phyloP scores from a whole-genome alignment of 2,113 vertebrate genomes.

The Jacana jacana region DNA sequence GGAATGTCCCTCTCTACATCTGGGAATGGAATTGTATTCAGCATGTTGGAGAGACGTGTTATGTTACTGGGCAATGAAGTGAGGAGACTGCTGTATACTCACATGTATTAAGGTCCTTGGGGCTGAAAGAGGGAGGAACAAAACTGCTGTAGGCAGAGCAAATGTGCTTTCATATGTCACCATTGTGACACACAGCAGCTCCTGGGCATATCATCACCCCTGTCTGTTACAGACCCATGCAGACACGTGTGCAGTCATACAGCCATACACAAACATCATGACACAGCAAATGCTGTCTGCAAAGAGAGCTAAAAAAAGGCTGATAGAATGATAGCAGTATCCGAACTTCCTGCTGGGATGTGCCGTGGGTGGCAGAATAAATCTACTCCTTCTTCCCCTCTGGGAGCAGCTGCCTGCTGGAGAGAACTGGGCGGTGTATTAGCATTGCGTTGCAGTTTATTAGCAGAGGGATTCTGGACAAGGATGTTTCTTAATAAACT shows the following conservation, averaged over 20 bases:
- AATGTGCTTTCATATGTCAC: not conserved
- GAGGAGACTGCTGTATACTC: not conserved
- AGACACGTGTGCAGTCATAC: not conserved
- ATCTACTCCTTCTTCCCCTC: not conserved
- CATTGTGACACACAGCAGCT: not conserved
- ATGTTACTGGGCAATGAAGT: not conserved
- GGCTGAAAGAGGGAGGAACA: not conserved
- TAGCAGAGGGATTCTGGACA: constrained; percentile 6
- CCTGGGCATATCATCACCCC: not conserved
- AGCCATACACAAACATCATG: not conserved
- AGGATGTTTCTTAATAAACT: not conserved
- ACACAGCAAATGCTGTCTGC: not conserved
- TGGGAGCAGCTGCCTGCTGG: constrained; percentile 24
- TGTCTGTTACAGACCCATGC: not conserved
- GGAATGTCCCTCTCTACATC: not conserved
- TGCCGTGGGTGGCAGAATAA: not conserved
- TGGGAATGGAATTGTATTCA: not conserved
- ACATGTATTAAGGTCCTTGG: not conserved
- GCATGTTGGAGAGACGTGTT: not conserved
- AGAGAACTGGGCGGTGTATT: not conserved
- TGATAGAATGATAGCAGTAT: not conserved
- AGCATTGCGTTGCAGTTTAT: not conserved
- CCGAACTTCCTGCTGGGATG: not conserved
- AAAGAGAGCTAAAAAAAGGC: not conserved
- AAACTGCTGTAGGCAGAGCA: not conserved